Evolutionary conservation across 2,113 vertebrate genomes (phyloP), one percentile per base, ranked within the genome.

Genomic region (Gopherus flavomarginatus): DNA sequence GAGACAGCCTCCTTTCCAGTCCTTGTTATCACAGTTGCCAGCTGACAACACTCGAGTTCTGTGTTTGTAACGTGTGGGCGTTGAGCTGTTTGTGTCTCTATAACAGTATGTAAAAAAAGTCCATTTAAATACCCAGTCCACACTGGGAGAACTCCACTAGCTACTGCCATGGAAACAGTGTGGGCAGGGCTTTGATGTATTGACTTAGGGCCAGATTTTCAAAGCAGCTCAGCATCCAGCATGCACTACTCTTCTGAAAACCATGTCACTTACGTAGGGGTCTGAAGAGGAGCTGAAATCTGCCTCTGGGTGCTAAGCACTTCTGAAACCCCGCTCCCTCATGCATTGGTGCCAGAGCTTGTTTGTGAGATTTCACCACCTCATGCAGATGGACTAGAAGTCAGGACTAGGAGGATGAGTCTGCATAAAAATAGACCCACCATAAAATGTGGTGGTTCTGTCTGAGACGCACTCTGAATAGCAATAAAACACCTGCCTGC

Each of bases 261-360:
- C 1, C n/a, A 31, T 1, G 1, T 4, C 8, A 1, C 0, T 54
- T 2, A 6, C 10, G 35, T 0, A 1, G 0, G 8, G 1, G 56
- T 27, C 90, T 42, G 16, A 17, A 3, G 0, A 5, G 10, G 24
- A 54, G 80, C 92, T 1, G 29, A 5, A 27, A 14, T 1, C 79
- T 10, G 85, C 56, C 14, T 11, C 2, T 4, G 82, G 35, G 27
- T 5, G 52, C 5, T 6, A 42, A 13, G 62, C 42, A 0, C 78
- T n/a, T 16, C 3, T 0, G 24, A 54, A 56, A 24, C 3, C 6
- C 2, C 6, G 16, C 6, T 50, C 53, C 53, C 53, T 7, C 53
- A 4, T 22, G 27, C 19, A 1, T 1, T 29, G 24, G 81, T 10
- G 81, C 77, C 8, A 13, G 59, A 79, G 35, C 56, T 62, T 29